Conservation (phyloP, 2,113 vertebrate genomes). For the Octodon degus region DNA sequence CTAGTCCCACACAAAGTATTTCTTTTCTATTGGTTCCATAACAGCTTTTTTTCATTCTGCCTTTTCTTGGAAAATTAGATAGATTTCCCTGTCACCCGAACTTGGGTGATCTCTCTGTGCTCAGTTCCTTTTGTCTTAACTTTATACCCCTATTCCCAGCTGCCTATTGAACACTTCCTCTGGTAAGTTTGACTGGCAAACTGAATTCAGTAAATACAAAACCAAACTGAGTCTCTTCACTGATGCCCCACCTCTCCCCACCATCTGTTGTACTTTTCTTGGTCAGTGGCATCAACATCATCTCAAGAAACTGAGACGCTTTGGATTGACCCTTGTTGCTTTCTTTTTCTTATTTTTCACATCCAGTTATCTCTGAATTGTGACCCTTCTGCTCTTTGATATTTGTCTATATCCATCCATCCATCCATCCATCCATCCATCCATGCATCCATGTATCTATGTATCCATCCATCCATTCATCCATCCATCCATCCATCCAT, state of each 20-base stretch:
- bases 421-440: neutral
- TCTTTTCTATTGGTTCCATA: neutral
- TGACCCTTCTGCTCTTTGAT: neutral
- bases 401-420: neutral
- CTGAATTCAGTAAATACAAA: neutral
- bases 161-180: neutral
- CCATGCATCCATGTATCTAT: too few species aligned
- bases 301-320: neutral
- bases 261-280: neutral
- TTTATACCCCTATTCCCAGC: neutral
- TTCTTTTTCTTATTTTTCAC: neutral
- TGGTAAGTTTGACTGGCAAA: neutral
- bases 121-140: neutral
- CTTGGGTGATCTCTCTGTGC: neutral
- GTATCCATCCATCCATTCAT: too few species aligned
- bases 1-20: neutral
- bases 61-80: neutral
- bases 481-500: too few species aligned
- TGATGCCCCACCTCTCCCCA: neutral
- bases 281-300: neutral
- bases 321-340: neutral
- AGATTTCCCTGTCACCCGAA: neutral
- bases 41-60: neutral
- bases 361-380: slow-evolving; percentile 25
- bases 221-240: neutral